Evolutionary conservation across 2,113 vertebrate species (phyloP).

Genomic region (Shinisaurus crocodilurus): DNA sequence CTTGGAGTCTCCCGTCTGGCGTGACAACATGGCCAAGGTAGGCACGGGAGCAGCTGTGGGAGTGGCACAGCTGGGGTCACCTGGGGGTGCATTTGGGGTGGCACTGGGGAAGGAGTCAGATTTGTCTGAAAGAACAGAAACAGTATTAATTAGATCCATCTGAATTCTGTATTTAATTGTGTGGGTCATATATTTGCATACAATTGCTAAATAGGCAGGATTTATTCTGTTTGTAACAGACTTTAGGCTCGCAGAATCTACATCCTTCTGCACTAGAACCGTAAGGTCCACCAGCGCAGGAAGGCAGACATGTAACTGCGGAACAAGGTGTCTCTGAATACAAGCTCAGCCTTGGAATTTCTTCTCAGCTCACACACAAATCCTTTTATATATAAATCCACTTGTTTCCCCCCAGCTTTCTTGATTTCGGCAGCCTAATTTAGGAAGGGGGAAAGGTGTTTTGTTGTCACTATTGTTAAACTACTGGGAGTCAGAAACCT

Average conservation of each 20-base stretch:
- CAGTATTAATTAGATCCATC: background rate
- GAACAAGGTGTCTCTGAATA: too few species aligned
- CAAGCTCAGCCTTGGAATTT: too few species aligned
- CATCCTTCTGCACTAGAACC: too few species aligned
- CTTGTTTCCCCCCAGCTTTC: too few species aligned
- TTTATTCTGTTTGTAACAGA: background rate
- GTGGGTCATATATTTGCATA: background rate
- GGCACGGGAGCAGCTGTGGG: conserved; percentile 66
- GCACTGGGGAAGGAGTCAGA: conserved; percentile 63
- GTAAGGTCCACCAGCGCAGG: too few species aligned
- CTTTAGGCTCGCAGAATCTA: too few species aligned
- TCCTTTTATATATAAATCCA: too few species aligned
- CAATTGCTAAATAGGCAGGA: background rate
- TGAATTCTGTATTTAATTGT: background rate
- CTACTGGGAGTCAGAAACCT: too few species aligned
- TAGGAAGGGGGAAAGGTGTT: too few species aligned
- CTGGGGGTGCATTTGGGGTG: conserved; percentile 55
- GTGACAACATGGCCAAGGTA: conserved; percentile 77
- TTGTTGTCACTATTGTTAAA: too few species aligned
- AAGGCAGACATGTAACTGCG: too few species aligned
- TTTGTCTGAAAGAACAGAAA: conserved; percentile 72
- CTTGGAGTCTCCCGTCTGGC: conserved; percentile 83
- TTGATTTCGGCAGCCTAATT: too few species aligned
- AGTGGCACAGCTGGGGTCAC: conserved; percentile 61
- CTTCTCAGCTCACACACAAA: background rate